Base-by-base conservation (phyloP, 2,113 vertebrate genomes). In the Ramphastos sulfuratus region DNA sequence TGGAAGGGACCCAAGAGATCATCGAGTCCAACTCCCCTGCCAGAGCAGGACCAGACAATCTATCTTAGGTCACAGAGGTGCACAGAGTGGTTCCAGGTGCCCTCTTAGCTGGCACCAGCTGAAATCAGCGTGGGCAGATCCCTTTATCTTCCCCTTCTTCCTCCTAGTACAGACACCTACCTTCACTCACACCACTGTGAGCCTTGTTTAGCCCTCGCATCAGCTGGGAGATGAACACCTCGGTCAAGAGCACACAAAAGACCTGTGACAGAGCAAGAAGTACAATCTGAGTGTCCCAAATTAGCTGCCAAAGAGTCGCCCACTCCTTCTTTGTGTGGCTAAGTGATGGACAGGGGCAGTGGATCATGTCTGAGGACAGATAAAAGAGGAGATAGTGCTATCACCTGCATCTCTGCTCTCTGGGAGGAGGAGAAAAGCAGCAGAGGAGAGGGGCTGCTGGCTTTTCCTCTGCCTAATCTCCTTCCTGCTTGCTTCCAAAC, bases 201-300 rank as follows among this genome's bases (percentile, higher is more conserved):
- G 42, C 24, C 54, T 56, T 64, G 21, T 31, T 72, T 39, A 31
- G 37, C n/a, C 9, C 27, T 87, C n/a, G 9, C 19, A 48, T 18
- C 7, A n/a, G 30, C 37, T 70, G 65, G 27, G 46, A 83, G 54
- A 59, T 27, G 73, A 94, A 37, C 65, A 70, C 25, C 72, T 78
- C 61, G 55, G 27, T 75, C 59, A 75, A 61, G 25, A 83, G 5
- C 52, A 72, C 18, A 5, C 3, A 66, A 63, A 48, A 77, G 39
- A 85, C 54, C 48, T n/a, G 61, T 69, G 79, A 56, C 78, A 93
- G 75, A 86, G 58, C 78, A 90, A 82, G 73, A 91, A 90, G 87
- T 65, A 69, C 3, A 58, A 61, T 18, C 60, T 5, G 44, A 82
- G 28, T 35, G 70, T 63, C 59, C 80, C 4, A 3, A 82, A 39